Conservation (phyloP, 2,888 invertebrate genomes). For the Lobophora halterata region DNA sequence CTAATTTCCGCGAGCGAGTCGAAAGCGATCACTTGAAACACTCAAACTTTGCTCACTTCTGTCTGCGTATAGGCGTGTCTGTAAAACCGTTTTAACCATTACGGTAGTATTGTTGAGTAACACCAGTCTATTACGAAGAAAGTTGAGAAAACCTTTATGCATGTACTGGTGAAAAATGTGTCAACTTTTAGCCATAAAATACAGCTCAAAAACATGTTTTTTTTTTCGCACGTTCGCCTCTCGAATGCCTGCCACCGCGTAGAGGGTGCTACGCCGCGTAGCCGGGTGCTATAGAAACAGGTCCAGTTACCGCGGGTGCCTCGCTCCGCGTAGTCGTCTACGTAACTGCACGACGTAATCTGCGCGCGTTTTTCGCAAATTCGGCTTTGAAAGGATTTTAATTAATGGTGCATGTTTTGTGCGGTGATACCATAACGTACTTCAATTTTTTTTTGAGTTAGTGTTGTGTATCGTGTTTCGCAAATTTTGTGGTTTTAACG, state of each 20-base stretch:
- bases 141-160: constrained; percentile 28
- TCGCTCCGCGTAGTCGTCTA: constrained; percentile 66
- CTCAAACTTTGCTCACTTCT: constrained; percentile 5
- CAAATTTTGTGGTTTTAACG: constrained; percentile 9
- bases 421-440: constrained; percentile 35
- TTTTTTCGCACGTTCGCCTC: constrained; percentile 46
- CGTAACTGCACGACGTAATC: constrained; percentile 30
- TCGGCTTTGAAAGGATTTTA: constrained; percentile 49
- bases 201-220: constrained; percentile 35
- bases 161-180: constrained; percentile 37
- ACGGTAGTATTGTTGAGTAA: constrained; percentile 21
- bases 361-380: constrained; percentile 33
- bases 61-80: constrained; percentile 11
- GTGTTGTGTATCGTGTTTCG: constrained; percentile 17
- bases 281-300: constrained; percentile 73
- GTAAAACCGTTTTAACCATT: constrained; percentile 12
- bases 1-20: constrained; percentile 18
- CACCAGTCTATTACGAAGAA: constrained; percentile 19
- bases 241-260: background rate
- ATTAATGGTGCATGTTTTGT: constrained; percentile 54
- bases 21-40: constrained; percentile 20
- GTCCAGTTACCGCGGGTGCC: constrained; percentile 61
- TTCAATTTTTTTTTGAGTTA: constrained; percentile 39
- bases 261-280: constrained; percentile 50
- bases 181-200: constrained; percentile 38